phyloP scores from a whole-genome alignment of 2,888 invertebrate species.

The Drosophila mercatorum region DNA sequence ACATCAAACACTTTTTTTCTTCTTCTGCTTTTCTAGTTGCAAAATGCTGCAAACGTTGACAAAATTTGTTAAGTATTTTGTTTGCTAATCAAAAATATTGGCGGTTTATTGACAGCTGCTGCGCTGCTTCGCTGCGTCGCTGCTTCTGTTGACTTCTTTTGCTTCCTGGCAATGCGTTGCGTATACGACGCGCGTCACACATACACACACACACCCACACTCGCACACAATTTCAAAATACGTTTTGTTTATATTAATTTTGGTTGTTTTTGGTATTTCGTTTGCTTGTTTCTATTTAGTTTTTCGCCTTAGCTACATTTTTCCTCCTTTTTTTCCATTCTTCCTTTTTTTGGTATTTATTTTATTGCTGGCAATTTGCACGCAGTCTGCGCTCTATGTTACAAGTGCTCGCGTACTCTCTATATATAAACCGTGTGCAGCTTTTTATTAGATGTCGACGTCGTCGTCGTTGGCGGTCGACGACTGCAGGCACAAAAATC shows the following conservation, averaged over 20 bases:
- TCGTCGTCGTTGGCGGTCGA: conserved; percentile 63
- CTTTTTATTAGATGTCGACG: conserved; percentile 71
- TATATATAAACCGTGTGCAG: conserved; percentile 57
- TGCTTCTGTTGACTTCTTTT: conserved; percentile 6
- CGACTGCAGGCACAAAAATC: conserved; percentile 69
- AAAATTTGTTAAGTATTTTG: conserved; percentile 24
- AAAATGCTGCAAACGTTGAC: conserved; percentile 59
- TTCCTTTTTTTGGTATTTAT: conserved; percentile 25
- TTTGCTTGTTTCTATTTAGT: conserved; percentile 28
- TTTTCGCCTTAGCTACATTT: conserved; percentile 31
- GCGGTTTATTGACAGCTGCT: conserved; percentile 30
- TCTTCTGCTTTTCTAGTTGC: conserved; percentile 14
- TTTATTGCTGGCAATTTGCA: conserved; percentile 48
- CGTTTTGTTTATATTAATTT: conserved; percentile 51
- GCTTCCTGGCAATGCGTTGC: conserved; percentile 36
- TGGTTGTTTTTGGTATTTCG: conserved; percentile 10
- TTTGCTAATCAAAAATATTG: conserved; percentile 19
- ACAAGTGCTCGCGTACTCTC: conserved; percentile 48
- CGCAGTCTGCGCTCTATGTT: conserved; percentile 48
- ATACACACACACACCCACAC: neutral
- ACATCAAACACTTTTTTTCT: conserved; percentile 23
- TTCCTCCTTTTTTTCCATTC: conserved; percentile 15
- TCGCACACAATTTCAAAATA: conserved; percentile 17
- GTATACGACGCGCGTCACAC: conserved; percentile 57
- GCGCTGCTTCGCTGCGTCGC: neutral